These are phyloP conservation scores for Calcarius lapponicus DNA, from an alignment of 2,797 vertebrate genomes.

Conservation along the genomic window DNA sequence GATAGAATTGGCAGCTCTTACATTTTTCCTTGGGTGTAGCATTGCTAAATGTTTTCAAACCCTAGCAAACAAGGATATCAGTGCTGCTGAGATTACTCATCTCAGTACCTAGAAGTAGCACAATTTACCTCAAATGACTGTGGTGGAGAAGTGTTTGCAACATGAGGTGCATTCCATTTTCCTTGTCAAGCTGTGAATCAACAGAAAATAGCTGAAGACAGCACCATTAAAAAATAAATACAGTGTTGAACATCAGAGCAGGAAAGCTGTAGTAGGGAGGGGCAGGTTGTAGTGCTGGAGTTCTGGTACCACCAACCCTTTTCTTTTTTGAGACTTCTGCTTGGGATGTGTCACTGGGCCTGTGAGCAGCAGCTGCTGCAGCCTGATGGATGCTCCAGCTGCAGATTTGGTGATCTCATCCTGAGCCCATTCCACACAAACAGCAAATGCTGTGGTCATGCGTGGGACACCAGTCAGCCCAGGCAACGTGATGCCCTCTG, in stretches of 20 bases:
- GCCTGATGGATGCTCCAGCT: background rate
- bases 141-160: background rate
- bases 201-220: background rate
- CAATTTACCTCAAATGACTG: background rate
- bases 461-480: background rate
- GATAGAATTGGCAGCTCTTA: conserved; percentile 25
- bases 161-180: background rate
- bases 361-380: background rate
- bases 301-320: background rate
- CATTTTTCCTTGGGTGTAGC: conserved; percentile 39
- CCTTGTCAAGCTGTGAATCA: background rate
- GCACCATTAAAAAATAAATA: background rate
- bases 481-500: rapidly evolving
- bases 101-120: conserved; percentile 5
- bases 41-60: conserved; percentile 15
- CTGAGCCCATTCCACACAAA: rapidly evolving
- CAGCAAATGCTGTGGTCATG: background rate
- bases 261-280: background rate
- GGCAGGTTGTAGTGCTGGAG: background rate
- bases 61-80: background rate
- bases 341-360: rapidly evolving
- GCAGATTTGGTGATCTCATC: background rate
- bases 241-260: rapidly evolving
- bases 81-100: conserved; percentile 18
- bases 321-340: background rate